Conservation (phyloP, 2,888 invertebrate genomes). For the Anaspis maculata region DNA sequence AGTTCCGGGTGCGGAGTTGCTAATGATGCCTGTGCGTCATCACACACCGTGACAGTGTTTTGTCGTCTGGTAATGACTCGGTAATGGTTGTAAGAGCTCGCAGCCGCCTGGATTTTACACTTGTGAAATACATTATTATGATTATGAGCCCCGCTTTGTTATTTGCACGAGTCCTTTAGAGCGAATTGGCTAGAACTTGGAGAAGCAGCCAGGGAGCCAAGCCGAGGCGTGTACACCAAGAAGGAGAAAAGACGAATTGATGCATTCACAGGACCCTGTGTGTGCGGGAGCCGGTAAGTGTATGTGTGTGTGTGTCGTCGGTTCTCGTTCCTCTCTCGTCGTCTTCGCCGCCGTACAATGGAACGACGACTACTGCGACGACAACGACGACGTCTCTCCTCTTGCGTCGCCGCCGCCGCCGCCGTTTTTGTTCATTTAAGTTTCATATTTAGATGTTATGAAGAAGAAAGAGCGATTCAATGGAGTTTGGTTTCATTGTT, state of each 20-base stretch:
- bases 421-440: constrained; percentile 25
- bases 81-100: constrained; percentile 29
- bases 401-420: no score
- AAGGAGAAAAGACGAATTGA: constrained; percentile 24
- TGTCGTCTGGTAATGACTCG: constrained; percentile 30
- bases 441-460: constrained; percentile 22
- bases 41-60: constrained; percentile 28
- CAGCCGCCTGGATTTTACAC: constrained; percentile 26
- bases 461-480: constrained; percentile 21
- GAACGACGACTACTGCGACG: constrained; percentile 9
- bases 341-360: constrained; percentile 20
- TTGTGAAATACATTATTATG: constrained; percentile 29
- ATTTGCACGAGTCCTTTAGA: constrained; percentile 17
- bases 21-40: constrained; percentile 26
- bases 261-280: no score
- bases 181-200: constrained; percentile 24
- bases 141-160: constrained; percentile 28
- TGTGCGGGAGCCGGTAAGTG: no score
- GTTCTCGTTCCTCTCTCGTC: constrained; percentile 18
- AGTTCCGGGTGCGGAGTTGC: no score
- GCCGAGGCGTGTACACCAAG: no score
- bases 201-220: constrained; percentile 1
- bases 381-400: constrained; percentile 7
- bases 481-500: constrained; percentile 23
- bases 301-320: constrained; percentile 6